Percentiles rank a stretch among this genome's conserved stretches.
Conservation (phyloP, 2,797 vertebrate species). For the Perodicticus potto region DNA sequence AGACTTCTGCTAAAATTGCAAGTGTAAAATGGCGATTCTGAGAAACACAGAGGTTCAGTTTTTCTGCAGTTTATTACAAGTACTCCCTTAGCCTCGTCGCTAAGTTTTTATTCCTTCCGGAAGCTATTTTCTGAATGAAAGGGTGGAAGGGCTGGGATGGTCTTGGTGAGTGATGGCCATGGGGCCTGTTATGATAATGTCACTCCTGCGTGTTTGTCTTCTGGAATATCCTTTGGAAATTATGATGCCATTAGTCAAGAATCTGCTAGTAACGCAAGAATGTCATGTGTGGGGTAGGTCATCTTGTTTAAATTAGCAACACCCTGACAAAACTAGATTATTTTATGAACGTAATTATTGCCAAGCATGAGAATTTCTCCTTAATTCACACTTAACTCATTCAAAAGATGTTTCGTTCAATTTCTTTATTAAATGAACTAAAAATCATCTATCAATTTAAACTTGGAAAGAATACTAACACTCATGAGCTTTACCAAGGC, state of each 20-base stretch:
- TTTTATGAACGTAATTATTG: constrained; percentile 60
- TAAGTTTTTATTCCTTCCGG: neutral
- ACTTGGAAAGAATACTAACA: constrained; percentile 60
- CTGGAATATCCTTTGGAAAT: constrained; percentile 72
- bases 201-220: constrained; percentile 61
- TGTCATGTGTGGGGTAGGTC: constrained; percentile 69
- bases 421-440: constrained; percentile 72
- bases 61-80: neutral
- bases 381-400: constrained; percentile 78
- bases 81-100: neutral
- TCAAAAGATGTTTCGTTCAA: constrained; percentile 69
- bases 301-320: constrained; percentile 82
- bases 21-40: neutral
- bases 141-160: neutral
- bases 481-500: neutral
- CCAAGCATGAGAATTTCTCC: constrained; percentile 66
- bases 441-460: constrained; percentile 71
- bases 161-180: neutral
- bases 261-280: constrained; percentile 70
- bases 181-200: constrained; percentile 54
- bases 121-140: constrained; percentile 47
- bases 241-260: constrained; percentile 70
- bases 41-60: neutral
- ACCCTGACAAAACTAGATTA: constrained; percentile 72
- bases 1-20: neutral